A percentile compares a stretch with the other conserved stretches of the same genome.
These are phyloP conservation scores for Tapirus indicus DNA, from an alignment of 2,797 vertebrate species.

Conservation along the genomic window DNA sequence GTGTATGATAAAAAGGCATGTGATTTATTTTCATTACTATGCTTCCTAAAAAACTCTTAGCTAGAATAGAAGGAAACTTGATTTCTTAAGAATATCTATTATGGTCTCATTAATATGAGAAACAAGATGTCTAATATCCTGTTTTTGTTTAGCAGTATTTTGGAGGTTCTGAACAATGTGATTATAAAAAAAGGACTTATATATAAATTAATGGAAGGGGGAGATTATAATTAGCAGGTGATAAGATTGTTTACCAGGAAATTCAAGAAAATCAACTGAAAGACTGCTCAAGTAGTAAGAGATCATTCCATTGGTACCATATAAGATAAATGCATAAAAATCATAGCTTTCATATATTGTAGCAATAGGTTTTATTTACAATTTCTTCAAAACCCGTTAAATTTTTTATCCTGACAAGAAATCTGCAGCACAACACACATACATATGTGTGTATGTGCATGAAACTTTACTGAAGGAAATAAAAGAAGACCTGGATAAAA, in stretches of 20 bases:
- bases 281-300: background rate
- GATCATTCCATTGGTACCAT: background rate
- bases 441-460: rapidly evolving
- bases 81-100: background rate
- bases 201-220: background rate
- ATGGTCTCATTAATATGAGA: background rate
- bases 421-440: background rate
- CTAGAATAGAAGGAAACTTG: no score
- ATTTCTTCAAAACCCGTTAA: background rate
- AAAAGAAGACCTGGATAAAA: background rate
- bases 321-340: slow-evolving; percentile 8
- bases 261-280: background rate
- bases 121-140: background rate
- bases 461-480: background rate
- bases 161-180: background rate
- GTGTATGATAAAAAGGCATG: background rate
- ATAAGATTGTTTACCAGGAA: background rate
- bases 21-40: background rate
- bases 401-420: background rate
- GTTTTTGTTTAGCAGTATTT: background rate
- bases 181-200: background rate
- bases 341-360: background rate
- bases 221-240: background rate
- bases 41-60: background rate
- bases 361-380: background rate